A percentile compares a stretch with the other conserved stretches of the same genome.
These are phyloP conservation scores for Hydriomena furcata DNA, from an alignment of 2,888 invertebrate genomes.

Conservation along the genomic window DNA sequence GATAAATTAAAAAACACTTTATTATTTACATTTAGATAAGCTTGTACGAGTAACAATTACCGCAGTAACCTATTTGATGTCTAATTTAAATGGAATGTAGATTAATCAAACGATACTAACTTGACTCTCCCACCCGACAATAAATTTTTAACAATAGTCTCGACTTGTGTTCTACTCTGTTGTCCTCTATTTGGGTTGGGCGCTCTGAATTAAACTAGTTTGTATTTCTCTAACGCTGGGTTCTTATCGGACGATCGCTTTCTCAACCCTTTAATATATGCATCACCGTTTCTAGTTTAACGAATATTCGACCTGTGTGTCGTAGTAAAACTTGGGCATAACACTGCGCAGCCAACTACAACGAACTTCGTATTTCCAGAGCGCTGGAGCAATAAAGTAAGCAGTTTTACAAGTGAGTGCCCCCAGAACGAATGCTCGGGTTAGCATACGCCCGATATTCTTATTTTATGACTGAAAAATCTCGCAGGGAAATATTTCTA, in stretches of 20 bases:
- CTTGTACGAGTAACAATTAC: constrained; percentile 68
- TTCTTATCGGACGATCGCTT: constrained; percentile 75
- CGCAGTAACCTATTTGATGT: constrained; percentile 66
- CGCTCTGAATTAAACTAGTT: constrained; percentile 72
- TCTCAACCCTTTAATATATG: constrained; percentile 76
- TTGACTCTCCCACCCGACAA: constrained; percentile 63
- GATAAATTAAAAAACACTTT: constrained; percentile 37
- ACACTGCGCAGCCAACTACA: constrained; percentile 54
- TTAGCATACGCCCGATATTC: constrained; percentile 66
- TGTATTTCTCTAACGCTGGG: constrained; percentile 66
- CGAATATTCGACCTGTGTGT: constrained; percentile 51
- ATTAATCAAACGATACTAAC: constrained; percentile 77
- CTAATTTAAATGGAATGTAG: constrained; percentile 73
- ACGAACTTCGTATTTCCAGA: constrained; percentile 61
- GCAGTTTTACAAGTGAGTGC: constrained; percentile 74
- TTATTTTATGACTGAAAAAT: constrained; percentile 68
- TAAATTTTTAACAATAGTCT: constrained; percentile 74
- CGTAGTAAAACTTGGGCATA: constrained; percentile 48
- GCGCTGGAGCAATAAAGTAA: constrained; percentile 70
- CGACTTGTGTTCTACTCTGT: constrained; percentile 70
- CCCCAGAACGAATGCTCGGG: constrained; percentile 63
- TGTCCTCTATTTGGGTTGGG: constrained; percentile 66
- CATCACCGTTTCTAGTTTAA: constrained; percentile 64
- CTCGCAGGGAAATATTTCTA: constrained; percentile 51
- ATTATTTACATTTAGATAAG: constrained; percentile 64